Percentiles rank a stretch among this genome's conserved stretches.
These are phyloP conservation scores for Aporrectodea caliginosa DNA, from an alignment of 1,140 invertebrate genomes.

Conservation along the genomic window DNA sequence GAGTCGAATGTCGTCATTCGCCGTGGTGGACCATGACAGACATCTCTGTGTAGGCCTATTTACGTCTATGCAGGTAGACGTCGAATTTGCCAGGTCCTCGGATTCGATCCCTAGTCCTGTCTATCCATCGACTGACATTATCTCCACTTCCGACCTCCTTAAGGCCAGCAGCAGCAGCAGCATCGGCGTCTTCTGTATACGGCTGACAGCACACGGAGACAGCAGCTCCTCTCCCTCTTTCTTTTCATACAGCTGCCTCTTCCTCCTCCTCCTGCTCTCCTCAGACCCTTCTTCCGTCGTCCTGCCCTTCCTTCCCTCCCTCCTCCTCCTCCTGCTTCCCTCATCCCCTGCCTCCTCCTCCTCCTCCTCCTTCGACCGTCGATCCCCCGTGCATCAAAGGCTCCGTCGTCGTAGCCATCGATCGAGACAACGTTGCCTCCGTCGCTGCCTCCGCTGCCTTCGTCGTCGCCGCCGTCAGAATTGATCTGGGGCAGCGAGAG, in stretches of 20 bases:
- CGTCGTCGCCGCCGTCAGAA: background rate
- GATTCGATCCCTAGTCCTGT: no score
- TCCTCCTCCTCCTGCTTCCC: background rate
- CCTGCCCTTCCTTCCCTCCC: background rate
- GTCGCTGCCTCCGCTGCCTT: background rate
- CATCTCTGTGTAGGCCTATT: no score
- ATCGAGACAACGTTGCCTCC: background rate
- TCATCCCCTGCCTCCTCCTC: background rate
- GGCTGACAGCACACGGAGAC: background rate
- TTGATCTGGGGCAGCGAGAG: background rate
- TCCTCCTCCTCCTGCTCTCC: no score
- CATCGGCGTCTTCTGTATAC: background rate
- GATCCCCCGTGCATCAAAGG: background rate
- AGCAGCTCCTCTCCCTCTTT: background rate
- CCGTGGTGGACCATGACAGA: no score
- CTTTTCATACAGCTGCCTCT: no score
- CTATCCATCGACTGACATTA: no score
- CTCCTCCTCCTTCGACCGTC: background rate
- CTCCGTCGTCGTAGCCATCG: background rate
- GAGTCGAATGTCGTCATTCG: no score
- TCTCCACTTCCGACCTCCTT: no score
- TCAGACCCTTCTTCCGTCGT: background rate
- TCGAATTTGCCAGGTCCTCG: no score
- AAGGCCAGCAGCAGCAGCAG: no score
- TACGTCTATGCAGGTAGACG: no score